Base-by-base conservation (phyloP, 2,797 vertebrate species). In the Selene dorsalis region DNA sequence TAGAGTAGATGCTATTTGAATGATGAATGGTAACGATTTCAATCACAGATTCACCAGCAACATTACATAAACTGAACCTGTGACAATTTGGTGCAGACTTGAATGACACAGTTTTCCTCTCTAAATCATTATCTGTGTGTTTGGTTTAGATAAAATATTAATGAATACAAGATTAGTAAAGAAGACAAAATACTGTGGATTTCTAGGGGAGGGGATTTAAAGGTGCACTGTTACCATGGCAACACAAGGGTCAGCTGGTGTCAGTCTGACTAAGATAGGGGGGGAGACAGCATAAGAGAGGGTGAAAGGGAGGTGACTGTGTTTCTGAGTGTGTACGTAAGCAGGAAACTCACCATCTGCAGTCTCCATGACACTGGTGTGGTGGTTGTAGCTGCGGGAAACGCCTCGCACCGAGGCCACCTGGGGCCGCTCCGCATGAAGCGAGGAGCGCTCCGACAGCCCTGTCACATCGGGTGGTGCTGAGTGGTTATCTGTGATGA, bases 381-480 rank as follows among this genome's bases (percentile, higher is more conserved):
- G 88, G 73, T 94, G 92, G 90, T 94, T 96, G 91, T 93, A 89
- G 84, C 95, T 94, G 12, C 94, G 95, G 82, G 97, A 95, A 67
- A 95, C 76, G 48, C 96, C 96, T 91, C 96, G 95, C 74, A 96
- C 94, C 0, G 96, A 97, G 11, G 95, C 94, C 52, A 96, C 94
- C 90, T 96, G 97, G 0, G 96, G 95, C 64, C 90, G 95, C 86
- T 97, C 96, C 1, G 82, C 85, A 58, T 94, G 94, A 78, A 91
- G 75, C 3, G 92, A 88, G 57, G 94, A 85, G 65, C 94, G 95
- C 75, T 96, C 96, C 63, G 94, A 93, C 56, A 98, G 93, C 84
- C 97, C 97, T 0, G 97, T 98, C 90, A 98, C 97, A 3, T 98
- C 97, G 0, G 97, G 97, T 77, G 97, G 97, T 2, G 96, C 95